Percentiles rank a stretch among this genome's conserved stretches.
phyloP scores from a whole-genome alignment of 2,797 vertebrate genomes.

The Nannoperca australis region DNA sequence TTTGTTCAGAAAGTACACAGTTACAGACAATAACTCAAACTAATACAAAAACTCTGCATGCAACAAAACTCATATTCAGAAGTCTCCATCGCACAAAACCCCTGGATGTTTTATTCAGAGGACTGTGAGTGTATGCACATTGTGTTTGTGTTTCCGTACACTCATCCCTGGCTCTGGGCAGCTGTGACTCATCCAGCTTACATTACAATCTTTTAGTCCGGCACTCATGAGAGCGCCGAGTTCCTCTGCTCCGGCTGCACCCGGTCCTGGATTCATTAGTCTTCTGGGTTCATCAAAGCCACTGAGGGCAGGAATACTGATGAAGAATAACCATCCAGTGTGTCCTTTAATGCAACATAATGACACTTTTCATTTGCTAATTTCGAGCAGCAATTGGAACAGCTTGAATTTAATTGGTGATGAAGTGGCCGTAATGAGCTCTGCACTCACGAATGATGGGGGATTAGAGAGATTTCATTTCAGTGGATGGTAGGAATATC shows the following conservation, averaged over 20 bases:
- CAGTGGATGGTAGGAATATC: background rate
- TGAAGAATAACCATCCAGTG: background rate
- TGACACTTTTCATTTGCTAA: conserved; percentile 6
- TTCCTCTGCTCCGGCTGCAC: conserved; percentile 18
- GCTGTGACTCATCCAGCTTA: conserved; percentile 66
- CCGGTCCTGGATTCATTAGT: conserved; percentile 4
- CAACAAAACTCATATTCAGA: conserved; percentile 6
- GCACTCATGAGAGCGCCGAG: conserved; percentile 36
- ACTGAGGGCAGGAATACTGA: conserved; percentile 21
- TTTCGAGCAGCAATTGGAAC: background rate
- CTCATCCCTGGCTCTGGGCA: conserved; percentile 46
- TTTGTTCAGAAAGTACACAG: conserved; percentile 10
- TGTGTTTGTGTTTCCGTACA: conserved; percentile 30
- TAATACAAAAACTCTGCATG: conserved; percentile 8
- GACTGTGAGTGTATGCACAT: conserved; percentile 24
- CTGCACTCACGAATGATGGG: background rate
- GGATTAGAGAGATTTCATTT: conserved; percentile 18
- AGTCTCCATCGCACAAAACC: background rate
- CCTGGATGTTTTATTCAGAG: conserved; percentile 45
- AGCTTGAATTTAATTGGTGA: conserved; percentile 9
- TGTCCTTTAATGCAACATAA: conserved; percentile 12
- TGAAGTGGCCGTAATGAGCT: conserved; percentile 15
- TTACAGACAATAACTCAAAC: background rate
- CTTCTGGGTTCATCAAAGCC: conserved; percentile 18
- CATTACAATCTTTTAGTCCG: conserved; percentile 53